A percentile compares a stretch with the other conserved stretches of the same genome.
Evolutionary conservation across 2,888 invertebrate genomes (phyloP).

Genomic region (Cotesia congregata): DNA sequence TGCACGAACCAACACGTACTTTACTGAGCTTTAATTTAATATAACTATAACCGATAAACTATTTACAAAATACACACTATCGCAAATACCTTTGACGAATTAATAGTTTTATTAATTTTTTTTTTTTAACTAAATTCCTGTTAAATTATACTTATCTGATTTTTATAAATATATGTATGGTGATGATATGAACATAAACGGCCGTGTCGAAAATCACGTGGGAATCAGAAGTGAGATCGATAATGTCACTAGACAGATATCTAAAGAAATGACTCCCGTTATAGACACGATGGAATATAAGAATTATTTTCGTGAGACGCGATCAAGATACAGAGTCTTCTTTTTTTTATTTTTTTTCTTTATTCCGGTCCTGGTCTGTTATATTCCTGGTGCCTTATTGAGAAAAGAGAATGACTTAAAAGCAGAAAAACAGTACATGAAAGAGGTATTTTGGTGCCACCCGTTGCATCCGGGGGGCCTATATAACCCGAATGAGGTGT

Average conservation of each 20-base stretch:
- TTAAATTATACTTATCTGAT: background rate
- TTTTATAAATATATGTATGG: background rate
- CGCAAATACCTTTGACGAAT: background rate
- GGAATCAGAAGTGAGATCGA: background rate
- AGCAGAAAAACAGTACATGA: constrained; percentile 34
- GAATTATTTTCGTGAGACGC: constrained; percentile 58
- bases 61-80: background rate
- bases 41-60: background rate
- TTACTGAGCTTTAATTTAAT: background rate
- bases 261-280: constrained; percentile 48
- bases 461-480: constrained; percentile 60
- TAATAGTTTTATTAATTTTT: background rate
- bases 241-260: constrained; percentile 15
- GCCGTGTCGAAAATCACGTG: background rate
- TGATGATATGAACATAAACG: constrained; percentile 11
- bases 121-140: background rate
- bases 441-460: constrained; percentile 47
- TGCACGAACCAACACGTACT: background rate
- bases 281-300: constrained; percentile 45
- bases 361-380: background rate
- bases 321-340: constrained; percentile 33
- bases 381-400: constrained; percentile 1
- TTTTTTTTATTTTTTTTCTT: background rate
- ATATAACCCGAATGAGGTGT: constrained; percentile 68
- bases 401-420: constrained; percentile 15